Evolutionary conservation across 2,888 invertebrate genomes (phyloP).

Genomic region (Andrena minutula): DNA sequence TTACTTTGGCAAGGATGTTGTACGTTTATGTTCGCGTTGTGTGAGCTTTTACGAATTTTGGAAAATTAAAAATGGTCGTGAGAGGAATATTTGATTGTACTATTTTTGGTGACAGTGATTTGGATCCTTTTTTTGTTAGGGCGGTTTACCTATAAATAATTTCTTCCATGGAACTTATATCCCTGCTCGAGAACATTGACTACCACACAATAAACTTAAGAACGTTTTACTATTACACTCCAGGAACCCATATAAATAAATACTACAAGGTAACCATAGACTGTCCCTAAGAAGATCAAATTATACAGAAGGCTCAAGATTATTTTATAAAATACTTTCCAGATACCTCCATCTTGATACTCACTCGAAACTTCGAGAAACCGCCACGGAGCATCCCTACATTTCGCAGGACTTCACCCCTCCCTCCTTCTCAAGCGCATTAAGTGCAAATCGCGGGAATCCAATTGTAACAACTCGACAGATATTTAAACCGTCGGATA

Average conservation of each 20-base stretch:
- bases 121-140: too few species aligned
- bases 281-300: not conserved
- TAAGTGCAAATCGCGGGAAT: constrained; percentile 15
- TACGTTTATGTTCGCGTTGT: too few species aligned
- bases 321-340: not conserved
- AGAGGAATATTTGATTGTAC: too few species aligned
- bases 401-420: constrained; percentile 8
- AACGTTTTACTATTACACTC: not conserved
- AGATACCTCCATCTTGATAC: not conserved
- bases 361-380: not conserved
- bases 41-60: too few species aligned
- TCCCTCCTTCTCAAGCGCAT: not conserved
- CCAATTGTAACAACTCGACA: constrained; percentile 27
- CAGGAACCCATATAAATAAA: not conserved
- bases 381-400: not conserved
- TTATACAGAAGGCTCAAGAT: not conserved
- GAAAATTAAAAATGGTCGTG: too few species aligned
- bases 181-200: not conserved
- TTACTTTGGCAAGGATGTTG: too few species aligned
- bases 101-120: too few species aligned
- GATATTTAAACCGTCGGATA: constrained; percentile 15
- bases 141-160: too few species aligned
- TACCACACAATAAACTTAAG: not conserved
- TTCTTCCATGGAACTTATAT: not conserved
- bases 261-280: not conserved